Percentiles rank a stretch among this genome's conserved stretches.
Evolutionary conservation across 1,140 invertebrate genomes (phyloP).

Genomic region (Temnothorax longispinosus): DNA sequence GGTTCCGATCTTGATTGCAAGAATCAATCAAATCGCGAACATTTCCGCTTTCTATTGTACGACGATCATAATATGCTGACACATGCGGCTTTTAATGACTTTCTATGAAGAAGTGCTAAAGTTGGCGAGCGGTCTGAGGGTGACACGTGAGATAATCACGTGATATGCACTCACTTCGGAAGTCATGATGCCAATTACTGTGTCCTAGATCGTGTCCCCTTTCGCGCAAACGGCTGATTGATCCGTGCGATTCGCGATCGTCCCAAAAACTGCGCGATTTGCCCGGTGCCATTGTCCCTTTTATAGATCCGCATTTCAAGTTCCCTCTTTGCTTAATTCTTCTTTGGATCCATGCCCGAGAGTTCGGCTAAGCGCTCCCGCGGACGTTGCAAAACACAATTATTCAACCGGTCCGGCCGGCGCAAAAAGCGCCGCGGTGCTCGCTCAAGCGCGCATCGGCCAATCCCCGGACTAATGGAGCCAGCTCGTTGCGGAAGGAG

Average conservation of each 20-base stretch:
- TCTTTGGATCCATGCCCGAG: slow-evolving; percentile 70
- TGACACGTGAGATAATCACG: slow-evolving; percentile 25
- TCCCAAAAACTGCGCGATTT: slow-evolving; percentile 55
- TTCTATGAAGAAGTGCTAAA: neutral
- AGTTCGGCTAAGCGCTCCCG: slow-evolving; percentile 58
- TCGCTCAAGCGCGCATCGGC: slow-evolving; percentile 67
- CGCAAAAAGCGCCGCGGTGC: slow-evolving; percentile 64
- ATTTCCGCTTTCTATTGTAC: neutral
- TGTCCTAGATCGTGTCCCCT: neutral
- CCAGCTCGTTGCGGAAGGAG: slow-evolving; percentile 49
- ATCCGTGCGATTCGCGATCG: slow-evolving; percentile 27
- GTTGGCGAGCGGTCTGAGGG: neutral
- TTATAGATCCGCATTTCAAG: slow-evolving; percentile 70
- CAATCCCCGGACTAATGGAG: slow-evolving; percentile 69
- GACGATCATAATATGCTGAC: neutral
- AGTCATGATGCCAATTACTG: slow-evolving; percentile 43
- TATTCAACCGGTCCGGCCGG: slow-evolving; percentile 67
- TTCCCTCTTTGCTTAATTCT: slow-evolving; percentile 71
- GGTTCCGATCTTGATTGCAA: neutral
- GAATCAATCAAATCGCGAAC: neutral
- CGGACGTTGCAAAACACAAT: slow-evolving; percentile 74
- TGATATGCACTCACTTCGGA: slow-evolving; percentile 68
- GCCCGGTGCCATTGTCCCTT: slow-evolving; percentile 58
- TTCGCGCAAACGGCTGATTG: neutral
- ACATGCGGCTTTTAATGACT: neutral